Evolutionary conservation across 1,140 invertebrate species (phyloP).

Genomic region (Drosophila bocqueti): DNA sequence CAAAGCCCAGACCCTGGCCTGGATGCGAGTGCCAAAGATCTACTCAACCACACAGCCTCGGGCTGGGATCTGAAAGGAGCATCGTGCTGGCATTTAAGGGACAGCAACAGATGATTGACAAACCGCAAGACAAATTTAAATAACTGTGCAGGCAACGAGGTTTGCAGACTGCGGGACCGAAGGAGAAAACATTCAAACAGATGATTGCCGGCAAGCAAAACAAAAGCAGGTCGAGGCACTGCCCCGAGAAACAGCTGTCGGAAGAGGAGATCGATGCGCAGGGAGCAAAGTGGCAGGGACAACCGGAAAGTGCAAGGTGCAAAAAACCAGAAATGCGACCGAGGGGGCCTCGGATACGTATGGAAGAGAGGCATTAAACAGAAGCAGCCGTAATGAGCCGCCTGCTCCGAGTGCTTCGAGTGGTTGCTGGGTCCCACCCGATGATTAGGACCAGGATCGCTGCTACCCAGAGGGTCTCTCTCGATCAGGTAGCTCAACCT

Average conservation of each 20-base stretch:
- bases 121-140: slow-evolving; percentile 80
- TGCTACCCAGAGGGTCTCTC: slow-evolving; percentile 41
- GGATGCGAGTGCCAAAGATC: slow-evolving; percentile 12
- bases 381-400: slow-evolving; percentile 74
- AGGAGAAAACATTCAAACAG: slow-evolving; percentile 59
- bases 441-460: slow-evolving; percentile 57
- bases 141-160: slow-evolving; percentile 65
- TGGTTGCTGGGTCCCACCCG: slow-evolving; percentile 30
- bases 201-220: slow-evolving; percentile 73
- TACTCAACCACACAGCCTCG: slow-evolving; percentile 37
- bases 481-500: slow-evolving; percentile 69
- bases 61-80: slow-evolving; percentile 25
- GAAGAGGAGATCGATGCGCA: slow-evolving; percentile 31
- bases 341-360: slow-evolving; percentile 32
- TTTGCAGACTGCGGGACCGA: background rate
- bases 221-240: slow-evolving; percentile 58
- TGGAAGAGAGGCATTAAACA: slow-evolving; percentile 74
- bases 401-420: slow-evolving; percentile 26
- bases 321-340: slow-evolving; percentile 59
- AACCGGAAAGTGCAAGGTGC: slow-evolving; percentile 69
- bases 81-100: slow-evolving; percentile 48
- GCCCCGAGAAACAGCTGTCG: slow-evolving; percentile 70
- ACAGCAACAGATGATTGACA: slow-evolving; percentile 78
- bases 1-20: slow-evolving; percentile 6
- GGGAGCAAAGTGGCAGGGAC: slow-evolving; percentile 8